Percentiles rank a stretch among this genome's conserved stretches.
Conservation (phyloP, 2,113 vertebrate species). For the Pedionomus torquatus region DNA sequence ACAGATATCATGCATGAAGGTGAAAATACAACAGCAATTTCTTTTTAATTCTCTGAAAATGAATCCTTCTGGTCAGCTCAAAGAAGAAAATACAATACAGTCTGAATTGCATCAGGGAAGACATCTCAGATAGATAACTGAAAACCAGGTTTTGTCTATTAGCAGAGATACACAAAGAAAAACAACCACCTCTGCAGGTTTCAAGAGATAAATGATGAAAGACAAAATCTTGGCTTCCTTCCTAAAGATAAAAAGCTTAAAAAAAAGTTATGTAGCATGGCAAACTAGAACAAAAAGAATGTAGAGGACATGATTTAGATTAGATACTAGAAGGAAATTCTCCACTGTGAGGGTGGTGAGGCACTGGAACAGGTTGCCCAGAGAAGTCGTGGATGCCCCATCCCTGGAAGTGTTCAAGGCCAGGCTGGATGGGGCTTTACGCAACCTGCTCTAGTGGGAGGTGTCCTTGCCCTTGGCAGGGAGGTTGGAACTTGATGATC, state of each 20-base stretch:
- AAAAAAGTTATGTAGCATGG: background rate
- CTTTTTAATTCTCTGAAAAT: background rate
- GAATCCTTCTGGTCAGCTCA: background rate
- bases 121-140: background rate
- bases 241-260: background rate
- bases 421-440: too few relatives aligned
- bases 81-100: background rate
- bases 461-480: too few relatives aligned
- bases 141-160: background rate
- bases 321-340: too few relatives aligned
- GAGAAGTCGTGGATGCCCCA: too few relatives aligned
- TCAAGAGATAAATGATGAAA: background rate
- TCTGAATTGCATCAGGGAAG: background rate
- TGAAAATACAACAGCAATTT: background rate
- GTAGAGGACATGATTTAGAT: background rate
- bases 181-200: background rate
- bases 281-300: background rate
- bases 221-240: background rate
- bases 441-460: too few relatives aligned
- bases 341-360: too few relatives aligned
- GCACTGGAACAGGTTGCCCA: too few relatives aligned
- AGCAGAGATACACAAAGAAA: background rate
- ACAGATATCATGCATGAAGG: background rate
- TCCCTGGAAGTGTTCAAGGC: too few relatives aligned
- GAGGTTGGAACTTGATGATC: too few relatives aligned